These are phyloP conservation scores for Dipodomys spectabilis DNA, from an alignment of 2,113 vertebrate genomes.

Conservation along the genomic window DNA sequence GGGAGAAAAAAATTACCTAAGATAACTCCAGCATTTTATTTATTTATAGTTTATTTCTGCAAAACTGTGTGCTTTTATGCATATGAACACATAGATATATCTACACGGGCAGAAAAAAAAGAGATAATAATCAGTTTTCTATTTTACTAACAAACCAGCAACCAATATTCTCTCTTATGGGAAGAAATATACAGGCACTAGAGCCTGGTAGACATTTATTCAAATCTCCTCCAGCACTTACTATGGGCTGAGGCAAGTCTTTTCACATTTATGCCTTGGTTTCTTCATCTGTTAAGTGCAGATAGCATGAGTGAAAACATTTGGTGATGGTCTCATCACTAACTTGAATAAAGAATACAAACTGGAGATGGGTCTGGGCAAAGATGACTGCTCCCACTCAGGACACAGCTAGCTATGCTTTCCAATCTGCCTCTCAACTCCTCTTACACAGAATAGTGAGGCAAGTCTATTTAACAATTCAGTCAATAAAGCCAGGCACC, in stretches of 20 bases:
- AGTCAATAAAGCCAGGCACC: background rate
- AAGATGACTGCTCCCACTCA: background rate
- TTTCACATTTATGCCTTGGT: background rate
- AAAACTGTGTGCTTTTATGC: background rate
- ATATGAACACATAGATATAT: background rate
- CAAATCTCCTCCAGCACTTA: background rate
- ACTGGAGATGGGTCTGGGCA: background rate
- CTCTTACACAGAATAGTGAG: background rate
- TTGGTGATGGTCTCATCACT: background rate
- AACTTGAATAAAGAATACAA: background rate
- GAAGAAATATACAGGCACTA: background rate
- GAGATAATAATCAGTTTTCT: background rate
- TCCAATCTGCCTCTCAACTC: background rate
- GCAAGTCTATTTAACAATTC: background rate
- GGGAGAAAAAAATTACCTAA: background rate
- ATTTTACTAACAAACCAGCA: background rate
- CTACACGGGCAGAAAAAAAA: background rate
- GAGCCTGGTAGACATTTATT: background rate
- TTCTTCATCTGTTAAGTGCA: background rate
- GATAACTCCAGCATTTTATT: background rate
- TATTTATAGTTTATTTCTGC: conserved; percentile 29
- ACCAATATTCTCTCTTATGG: background rate
- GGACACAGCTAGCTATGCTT: background rate
- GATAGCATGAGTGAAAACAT: background rate
- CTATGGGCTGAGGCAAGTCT: background rate